Evolutionary conservation across 2,113 vertebrate genomes (phyloP).

Genomic region (Centrocercus urophasianus): DNA sequence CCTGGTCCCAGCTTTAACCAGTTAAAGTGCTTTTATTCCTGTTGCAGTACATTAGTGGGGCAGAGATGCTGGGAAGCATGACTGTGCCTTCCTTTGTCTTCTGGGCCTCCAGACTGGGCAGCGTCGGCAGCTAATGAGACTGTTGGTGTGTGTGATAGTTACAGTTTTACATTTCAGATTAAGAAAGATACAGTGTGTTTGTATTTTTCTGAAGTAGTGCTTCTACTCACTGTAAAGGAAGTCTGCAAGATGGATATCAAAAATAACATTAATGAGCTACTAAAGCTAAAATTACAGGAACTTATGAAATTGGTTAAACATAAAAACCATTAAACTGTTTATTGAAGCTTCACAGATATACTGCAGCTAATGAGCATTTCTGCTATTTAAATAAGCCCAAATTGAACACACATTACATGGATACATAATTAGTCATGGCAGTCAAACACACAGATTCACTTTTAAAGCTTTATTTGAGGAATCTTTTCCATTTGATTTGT

Average conservation of each 20-base stretch:
- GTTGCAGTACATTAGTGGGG: too few species aligned
- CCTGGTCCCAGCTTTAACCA: background rate
- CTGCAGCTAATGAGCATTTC: constrained; percentile 87
- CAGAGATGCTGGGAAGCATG: background rate
- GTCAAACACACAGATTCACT: constrained; percentile 81
- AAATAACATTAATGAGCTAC: constrained; percentile 88
- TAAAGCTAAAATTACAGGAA: constrained; percentile 85
- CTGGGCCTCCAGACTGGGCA: background rate
- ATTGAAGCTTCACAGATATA: constrained; percentile 87
- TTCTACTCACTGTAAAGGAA: constrained; percentile 71
- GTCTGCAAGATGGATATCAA: constrained; percentile 81
- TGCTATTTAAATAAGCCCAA: constrained; percentile 87
- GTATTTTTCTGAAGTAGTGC: constrained; percentile 57
- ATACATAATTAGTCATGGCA: constrained; percentile 87
- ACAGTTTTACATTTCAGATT: background rate
- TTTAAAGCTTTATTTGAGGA: constrained; percentile 85
- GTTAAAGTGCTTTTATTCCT: background rate
- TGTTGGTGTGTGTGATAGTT: background rate
- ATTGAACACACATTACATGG: constrained; percentile 86
- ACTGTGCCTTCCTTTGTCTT: background rate
- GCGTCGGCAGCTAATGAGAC: background rate
- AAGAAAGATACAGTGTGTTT: constrained; percentile 56
- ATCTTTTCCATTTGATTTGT: constrained; percentile 85
- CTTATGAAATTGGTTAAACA: constrained; percentile 89
- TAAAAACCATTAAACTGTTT: constrained; percentile 88